phyloP scores from a whole-genome alignment of 2,888 invertebrate genomes.

The Rhagophthalmus giganteus region DNA sequence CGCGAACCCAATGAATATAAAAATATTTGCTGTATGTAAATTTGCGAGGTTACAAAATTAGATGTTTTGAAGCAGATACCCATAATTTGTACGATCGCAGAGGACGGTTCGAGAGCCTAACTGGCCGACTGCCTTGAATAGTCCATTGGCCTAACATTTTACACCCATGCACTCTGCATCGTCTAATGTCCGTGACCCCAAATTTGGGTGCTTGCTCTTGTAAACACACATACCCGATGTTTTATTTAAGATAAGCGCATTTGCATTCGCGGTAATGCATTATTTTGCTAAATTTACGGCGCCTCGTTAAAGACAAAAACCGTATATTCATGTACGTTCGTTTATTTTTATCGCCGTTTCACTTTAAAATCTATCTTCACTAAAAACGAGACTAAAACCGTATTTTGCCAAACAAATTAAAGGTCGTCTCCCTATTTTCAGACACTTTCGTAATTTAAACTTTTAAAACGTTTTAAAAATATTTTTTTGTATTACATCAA shows the following conservation, averaged over 20 bases:
- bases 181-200: constrained; percentile 55
- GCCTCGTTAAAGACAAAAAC: no score
- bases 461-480: no score
- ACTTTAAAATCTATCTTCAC: no score
- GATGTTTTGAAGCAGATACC: constrained; percentile 25
- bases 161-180: constrained; percentile 53
- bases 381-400: no score
- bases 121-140: constrained; percentile 53
- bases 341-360: no score
- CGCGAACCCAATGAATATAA: constrained; percentile 10
- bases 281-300: no score
- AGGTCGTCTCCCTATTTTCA: no score
- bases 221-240: constrained; percentile 21
- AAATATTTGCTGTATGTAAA: constrained; percentile 16
- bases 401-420: no score
- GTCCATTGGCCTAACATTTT: constrained; percentile 54
- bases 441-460: no score
- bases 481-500: no score
- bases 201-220: constrained; percentile 51
- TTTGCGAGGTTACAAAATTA: constrained; percentile 24
- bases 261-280: no score
- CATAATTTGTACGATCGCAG: constrained; percentile 23
- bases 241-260: constrained; percentile 4
- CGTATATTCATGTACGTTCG: no score
- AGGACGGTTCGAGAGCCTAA: constrained; percentile 40